Conservation (phyloP, 1,140 invertebrate genomes). For the Drosophila cardini region DNA sequence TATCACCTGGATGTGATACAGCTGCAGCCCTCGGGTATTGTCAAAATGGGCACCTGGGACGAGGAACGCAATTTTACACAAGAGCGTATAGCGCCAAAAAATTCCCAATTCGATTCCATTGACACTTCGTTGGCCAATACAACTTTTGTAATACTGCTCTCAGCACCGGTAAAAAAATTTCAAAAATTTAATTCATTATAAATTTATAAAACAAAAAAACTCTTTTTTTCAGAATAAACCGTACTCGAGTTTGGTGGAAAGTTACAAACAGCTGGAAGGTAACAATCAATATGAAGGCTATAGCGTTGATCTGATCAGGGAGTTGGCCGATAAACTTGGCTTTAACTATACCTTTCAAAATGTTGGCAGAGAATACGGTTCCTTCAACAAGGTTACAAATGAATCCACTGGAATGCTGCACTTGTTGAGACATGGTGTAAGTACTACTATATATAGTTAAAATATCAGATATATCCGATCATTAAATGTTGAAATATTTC, state of each 20-base stretch:
- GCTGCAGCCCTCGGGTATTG: constrained; percentile 88
- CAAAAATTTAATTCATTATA: not conserved
- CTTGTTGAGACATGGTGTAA: constrained; percentile 91
- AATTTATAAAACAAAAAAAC: not conserved
- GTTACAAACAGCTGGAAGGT: constrained; percentile 88
- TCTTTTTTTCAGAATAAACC: constrained; percentile 88
- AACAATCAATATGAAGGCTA: constrained; percentile 94
- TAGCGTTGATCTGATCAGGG: constrained; percentile 91
- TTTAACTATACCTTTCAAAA: constrained; percentile 95
- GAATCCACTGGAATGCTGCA: constrained; percentile 96
- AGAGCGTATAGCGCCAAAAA: constrained; percentile 64
- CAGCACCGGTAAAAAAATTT: constrained; percentile 61
- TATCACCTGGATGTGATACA: constrained; percentile 93
- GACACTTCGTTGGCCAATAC: constrained; percentile 90
- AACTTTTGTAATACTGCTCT: constrained; percentile 92
- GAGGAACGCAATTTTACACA: constrained; percentile 68
- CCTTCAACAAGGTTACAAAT: constrained; percentile 86
- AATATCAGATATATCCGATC: not conserved
- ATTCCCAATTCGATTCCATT: constrained; percentile 70
- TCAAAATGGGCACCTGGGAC: constrained; percentile 91
- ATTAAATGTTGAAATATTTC: not conserved
- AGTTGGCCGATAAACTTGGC: constrained; percentile 89
- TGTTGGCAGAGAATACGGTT: constrained; percentile 91
- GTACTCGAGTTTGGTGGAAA: constrained; percentile 93
- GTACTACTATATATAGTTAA: constrained; percentile 27